These are phyloP conservation scores for Andrena haemorrhoa DNA, from an alignment of 2,888 invertebrate species.

Conservation along the genomic window DNA sequence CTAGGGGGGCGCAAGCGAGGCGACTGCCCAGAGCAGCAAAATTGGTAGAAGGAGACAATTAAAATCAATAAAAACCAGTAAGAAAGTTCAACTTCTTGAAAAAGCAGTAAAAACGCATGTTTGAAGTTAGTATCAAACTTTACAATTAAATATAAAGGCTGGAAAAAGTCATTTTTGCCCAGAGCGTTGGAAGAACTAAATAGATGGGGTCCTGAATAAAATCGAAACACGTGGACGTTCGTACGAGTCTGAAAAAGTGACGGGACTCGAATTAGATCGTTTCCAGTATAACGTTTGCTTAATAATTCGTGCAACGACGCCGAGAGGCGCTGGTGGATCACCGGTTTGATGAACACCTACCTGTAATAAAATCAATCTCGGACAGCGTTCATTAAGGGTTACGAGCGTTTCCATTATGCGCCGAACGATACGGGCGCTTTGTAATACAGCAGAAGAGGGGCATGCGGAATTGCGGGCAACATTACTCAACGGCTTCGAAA, in stretches of 20 bases:
- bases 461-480: slow-evolving; percentile 72
- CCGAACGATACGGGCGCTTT: slow-evolving; percentile 40
- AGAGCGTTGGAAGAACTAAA: too few species aligned
- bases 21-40: too few species aligned
- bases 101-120: too few species aligned
- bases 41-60: too few species aligned
- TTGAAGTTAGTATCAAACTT: too few species aligned
- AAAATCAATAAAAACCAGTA: too few species aligned
- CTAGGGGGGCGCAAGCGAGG: too few species aligned
- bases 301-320: background rate
- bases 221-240: slow-evolving; percentile 2
- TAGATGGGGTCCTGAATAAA: background rate
- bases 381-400: slow-evolving; percentile 32
- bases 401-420: slow-evolving; percentile 52
- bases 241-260: background rate
- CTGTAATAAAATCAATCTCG: slow-evolving; percentile 36
- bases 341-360: background rate
- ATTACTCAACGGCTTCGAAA: slow-evolving; percentile 76
- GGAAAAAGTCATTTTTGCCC: too few species aligned
- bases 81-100: too few species aligned
- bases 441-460: slow-evolving; percentile 53
- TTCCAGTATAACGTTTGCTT: background rate
- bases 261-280: background rate
- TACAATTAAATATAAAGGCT: too few species aligned
- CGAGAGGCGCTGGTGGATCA: slow-evolving; percentile 1